Conservation (phyloP, 2,113 vertebrate genomes). For the Saguinus midas region DNA sequence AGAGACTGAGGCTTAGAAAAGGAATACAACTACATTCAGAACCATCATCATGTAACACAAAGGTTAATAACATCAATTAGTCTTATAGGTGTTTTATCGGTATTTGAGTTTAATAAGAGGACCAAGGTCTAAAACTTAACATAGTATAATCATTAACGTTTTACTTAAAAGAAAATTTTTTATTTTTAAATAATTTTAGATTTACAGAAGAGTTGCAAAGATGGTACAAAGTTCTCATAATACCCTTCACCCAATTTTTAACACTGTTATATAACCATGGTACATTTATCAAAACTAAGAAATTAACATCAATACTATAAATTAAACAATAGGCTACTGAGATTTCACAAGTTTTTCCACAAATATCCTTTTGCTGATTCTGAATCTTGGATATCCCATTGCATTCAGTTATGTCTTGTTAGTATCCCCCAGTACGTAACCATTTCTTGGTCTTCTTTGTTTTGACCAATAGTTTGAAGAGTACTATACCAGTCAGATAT, state of each 20-base stretch:
- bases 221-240: not conserved
- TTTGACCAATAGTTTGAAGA: not conserved
- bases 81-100: not conserved
- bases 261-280: not conserved
- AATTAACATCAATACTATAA: not conserved
- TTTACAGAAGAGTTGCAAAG: not conserved
- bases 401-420: not conserved
- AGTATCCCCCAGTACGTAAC: not conserved
- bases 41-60: not conserved
- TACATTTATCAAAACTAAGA: conserved; percentile 26
- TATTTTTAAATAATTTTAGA: not conserved
- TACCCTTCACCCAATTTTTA: not conserved
- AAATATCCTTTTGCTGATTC: not conserved
- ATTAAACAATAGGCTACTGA: not conserved
- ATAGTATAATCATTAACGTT: not conserved
- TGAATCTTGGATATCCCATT: not conserved
- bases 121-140: conserved; percentile 23
- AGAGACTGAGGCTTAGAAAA: not conserved
- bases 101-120: conserved; percentile 22
- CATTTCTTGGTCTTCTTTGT: not conserved
- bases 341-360: not conserved
- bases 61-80: not conserved
- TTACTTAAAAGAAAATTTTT: not conserved
- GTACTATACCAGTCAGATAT: not conserved
- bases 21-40: not conserved